phyloP scores from a whole-genome alignment of 1,140 invertebrate genomes.

The Streblospio benedicti region DNA sequence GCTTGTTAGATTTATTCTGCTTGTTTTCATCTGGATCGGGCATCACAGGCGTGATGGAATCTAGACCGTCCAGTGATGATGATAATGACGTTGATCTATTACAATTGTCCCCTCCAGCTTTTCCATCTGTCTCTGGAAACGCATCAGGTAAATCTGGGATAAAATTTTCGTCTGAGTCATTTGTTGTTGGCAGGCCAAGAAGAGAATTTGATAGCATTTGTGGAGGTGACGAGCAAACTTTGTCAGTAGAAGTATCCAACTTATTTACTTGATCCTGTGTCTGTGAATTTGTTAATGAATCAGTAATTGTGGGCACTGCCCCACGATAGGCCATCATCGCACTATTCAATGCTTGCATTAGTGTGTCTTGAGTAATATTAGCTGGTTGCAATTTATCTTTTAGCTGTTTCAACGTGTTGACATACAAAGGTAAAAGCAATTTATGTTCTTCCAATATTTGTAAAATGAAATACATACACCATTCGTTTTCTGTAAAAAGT shows the following conservation, averaged over 20 bases:
- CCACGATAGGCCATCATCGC: not conserved
- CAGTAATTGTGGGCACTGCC: not conserved
- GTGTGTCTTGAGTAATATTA: conserved; percentile 13
- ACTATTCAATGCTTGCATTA: not conserved
- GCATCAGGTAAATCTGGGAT: not conserved
- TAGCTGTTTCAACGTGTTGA: conserved; percentile 49
- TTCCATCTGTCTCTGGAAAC: not conserved
- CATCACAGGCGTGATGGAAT: no score
- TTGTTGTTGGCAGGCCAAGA: no score
- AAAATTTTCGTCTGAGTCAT: no score
- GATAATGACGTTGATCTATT: no score
- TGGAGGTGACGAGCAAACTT: no score
- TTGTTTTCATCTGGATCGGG: no score
- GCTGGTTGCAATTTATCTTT: conserved; percentile 43
- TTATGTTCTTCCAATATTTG: conserved; percentile 53
- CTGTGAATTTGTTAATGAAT: not conserved
- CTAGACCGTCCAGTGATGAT: no score
- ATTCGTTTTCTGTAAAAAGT: conserved; percentile 49
- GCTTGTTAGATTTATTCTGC: no score
- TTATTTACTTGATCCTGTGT: not conserved
- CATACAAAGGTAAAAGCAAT: conserved; percentile 51
- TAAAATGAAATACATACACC: conserved; percentile 53
- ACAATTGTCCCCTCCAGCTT: not conserved
- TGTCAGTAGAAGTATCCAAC: no score
- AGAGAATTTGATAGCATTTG: no score